Conservation (phyloP, 2,113 vertebrate species). For the Myotis davidii region DNA sequence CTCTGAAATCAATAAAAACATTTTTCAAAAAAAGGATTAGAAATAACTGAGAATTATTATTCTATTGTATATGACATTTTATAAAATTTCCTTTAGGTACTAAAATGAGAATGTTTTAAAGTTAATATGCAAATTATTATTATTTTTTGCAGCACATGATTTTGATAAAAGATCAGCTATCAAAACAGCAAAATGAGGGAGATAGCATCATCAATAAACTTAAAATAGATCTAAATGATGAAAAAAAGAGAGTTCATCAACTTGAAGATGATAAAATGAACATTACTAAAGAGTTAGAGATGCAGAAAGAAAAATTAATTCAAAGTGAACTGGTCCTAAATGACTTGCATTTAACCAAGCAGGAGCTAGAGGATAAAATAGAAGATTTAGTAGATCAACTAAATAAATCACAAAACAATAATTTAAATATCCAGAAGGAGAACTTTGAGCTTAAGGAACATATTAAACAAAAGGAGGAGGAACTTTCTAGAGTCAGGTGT, state of each 20-base stretch:
- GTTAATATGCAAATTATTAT: slow-evolving; percentile 54
- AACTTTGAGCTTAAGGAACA: slow-evolving; percentile 84
- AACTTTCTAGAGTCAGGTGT: slow-evolving; percentile 80
- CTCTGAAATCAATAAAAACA: no score
- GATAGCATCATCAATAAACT: slow-evolving; percentile 84
- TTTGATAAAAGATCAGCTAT: slow-evolving; percentile 92
- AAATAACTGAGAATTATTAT: background rate
- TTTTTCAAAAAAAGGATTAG: background rate
- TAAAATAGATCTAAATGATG: slow-evolving; percentile 84
- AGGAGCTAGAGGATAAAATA: slow-evolving; percentile 88
- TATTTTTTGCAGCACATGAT: slow-evolving; percentile 91
- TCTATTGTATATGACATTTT: slow-evolving; percentile 33
- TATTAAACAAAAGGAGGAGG: slow-evolving; percentile 87
- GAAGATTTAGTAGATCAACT: slow-evolving; percentile 89
- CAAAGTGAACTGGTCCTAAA: slow-evolving; percentile 90
- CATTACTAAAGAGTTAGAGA: slow-evolving; percentile 86
- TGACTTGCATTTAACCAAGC: slow-evolving; percentile 90
- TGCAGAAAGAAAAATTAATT: slow-evolving; percentile 88
- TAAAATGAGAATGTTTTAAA: slow-evolving; percentile 46
- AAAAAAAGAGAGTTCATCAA: slow-evolving; percentile 82
- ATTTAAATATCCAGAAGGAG: slow-evolving; percentile 84
- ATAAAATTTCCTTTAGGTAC: background rate
- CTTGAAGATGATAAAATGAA: slow-evolving; percentile 84
- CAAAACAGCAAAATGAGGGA: slow-evolving; percentile 87
- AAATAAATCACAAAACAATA: slow-evolving; percentile 84